These are phyloP conservation scores for Halichoeres trimaculatus DNA, from an alignment of 2,113 vertebrate species.

Conservation along the genomic window DNA sequence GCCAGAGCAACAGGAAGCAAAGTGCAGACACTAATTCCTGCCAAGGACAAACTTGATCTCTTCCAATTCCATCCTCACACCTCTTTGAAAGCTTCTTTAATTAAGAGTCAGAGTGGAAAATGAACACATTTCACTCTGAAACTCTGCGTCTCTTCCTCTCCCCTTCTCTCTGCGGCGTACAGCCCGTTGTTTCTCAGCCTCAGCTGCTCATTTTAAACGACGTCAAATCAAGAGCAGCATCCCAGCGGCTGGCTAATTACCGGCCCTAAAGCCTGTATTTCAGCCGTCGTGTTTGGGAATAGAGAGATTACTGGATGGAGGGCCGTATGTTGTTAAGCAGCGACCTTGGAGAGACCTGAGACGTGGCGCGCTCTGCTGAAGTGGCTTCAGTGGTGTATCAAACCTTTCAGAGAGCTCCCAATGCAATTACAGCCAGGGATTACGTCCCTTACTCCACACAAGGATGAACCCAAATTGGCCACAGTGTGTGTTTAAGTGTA, in stretches of 20 bases:
- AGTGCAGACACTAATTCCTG: constrained; percentile 47
- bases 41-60: constrained; percentile 60
- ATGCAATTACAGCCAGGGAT: constrained; percentile 74
- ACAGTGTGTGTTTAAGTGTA: constrained; percentile 69
- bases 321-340: constrained; percentile 60
- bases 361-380: constrained; percentile 38
- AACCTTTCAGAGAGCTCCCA: constrained; percentile 51
- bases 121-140: constrained; percentile 36
- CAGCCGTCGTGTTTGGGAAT: constrained; percentile 55
- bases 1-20: constrained; percentile 41
- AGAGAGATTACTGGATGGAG: constrained; percentile 71
- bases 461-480: constrained; percentile 65
- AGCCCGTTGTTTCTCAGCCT: constrained; percentile 18
- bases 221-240: constrained; percentile 46
- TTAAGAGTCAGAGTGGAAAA: constrained; percentile 58
- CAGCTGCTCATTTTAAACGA: constrained; percentile 62
- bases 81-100: constrained; percentile 54
- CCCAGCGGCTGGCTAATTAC: constrained; percentile 60
- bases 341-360: constrained; percentile 69
- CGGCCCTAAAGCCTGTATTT: constrained; percentile 36
- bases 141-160: neutral
- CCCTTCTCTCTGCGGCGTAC: neutral
- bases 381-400: constrained; percentile 49
- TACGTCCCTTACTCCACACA: constrained; percentile 57
- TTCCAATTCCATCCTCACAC: constrained; percentile 40